Evolutionary conservation across 2,888 invertebrate genomes (phyloP).

Genomic region (Clivina fossor): DNA sequence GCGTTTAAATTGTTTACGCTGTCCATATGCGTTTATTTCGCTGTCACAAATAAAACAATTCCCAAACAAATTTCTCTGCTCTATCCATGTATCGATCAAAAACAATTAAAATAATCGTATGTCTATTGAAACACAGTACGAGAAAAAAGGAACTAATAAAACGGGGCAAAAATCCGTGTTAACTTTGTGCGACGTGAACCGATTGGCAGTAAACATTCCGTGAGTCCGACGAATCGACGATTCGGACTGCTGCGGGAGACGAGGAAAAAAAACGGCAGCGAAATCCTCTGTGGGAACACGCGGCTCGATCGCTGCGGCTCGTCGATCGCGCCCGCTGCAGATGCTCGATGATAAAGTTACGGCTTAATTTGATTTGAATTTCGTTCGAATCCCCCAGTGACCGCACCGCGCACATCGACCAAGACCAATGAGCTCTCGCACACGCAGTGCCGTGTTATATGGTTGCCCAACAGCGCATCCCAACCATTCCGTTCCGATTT

Average conservation of each 20-base stretch:
- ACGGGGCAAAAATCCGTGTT: too few species aligned
- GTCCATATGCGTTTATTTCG: too few species aligned
- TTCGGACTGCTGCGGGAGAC: background rate
- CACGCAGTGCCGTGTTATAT: background rate
- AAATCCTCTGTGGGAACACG: background rate
- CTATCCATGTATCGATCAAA: too few species aligned
- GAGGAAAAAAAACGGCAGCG: background rate
- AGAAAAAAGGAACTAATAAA: too few species aligned
- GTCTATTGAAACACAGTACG: too few species aligned
- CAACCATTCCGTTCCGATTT: too few species aligned
- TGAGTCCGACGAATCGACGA: background rate
- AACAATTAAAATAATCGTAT: too few species aligned
- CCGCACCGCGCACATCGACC: background rate
- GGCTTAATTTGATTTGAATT: constrained; percentile 27
- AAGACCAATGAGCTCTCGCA: constrained; percentile 3
- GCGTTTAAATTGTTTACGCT: too few species aligned
- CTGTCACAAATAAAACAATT: too few species aligned
- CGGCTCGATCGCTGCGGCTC: background rate
- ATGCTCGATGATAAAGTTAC: constrained; percentile 21
- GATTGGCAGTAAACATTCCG: constrained; percentile 6
- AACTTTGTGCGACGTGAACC: background rate
- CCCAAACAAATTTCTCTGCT: too few species aligned
- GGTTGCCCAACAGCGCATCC: constrained; percentile 4
- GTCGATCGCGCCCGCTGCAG: background rate
- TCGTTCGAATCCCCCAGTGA: constrained; percentile 5